phyloP scores from a whole-genome alignment of 2,888 invertebrate genomes.

The Limenitis camilla region DNA sequence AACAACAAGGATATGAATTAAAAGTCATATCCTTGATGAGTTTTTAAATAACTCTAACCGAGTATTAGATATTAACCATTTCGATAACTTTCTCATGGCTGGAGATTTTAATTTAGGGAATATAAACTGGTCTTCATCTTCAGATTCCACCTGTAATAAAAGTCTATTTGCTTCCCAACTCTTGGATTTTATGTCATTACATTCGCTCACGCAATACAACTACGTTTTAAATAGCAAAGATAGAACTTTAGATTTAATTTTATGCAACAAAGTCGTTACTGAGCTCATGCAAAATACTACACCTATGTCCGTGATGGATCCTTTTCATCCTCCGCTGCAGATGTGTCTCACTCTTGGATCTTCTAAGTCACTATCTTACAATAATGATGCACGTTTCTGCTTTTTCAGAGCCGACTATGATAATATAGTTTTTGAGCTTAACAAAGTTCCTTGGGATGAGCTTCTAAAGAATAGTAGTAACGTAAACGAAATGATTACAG shows the following conservation, averaged over 20 bases:
- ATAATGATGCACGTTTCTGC: constrained; percentile 2
- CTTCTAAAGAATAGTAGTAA: too few species aligned
- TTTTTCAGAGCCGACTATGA: constrained; percentile 11
- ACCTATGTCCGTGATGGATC: too few species aligned
- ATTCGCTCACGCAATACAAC: constrained; percentile 12
- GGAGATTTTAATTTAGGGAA: constrained; percentile 12
- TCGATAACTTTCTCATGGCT: constrained; percentile 1
- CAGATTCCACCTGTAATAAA: neutral
- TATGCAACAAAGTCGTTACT: constrained; percentile 1
- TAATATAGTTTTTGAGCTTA: too few species aligned
- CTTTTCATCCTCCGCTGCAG: constrained; percentile 11
- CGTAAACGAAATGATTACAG: too few species aligned
- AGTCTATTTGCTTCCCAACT: neutral
- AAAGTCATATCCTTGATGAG: too few species aligned
- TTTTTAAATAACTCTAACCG: constrained; percentile 4
- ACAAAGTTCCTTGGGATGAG: too few species aligned
- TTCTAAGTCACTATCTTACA: neutral
- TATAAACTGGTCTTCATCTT: constrained; percentile 6
- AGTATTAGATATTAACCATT: neutral
- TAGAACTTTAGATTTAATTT: constrained; percentile 11
- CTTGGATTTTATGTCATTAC: constrained; percentile 12
- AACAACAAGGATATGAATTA: too few species aligned
- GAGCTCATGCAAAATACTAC: too few species aligned
- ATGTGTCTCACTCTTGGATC: neutral
- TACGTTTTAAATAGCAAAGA: constrained; percentile 3